Evolutionary conservation across 2,797 vertebrate genomes (phyloP).

Genomic region (Mareca strepera): DNA sequence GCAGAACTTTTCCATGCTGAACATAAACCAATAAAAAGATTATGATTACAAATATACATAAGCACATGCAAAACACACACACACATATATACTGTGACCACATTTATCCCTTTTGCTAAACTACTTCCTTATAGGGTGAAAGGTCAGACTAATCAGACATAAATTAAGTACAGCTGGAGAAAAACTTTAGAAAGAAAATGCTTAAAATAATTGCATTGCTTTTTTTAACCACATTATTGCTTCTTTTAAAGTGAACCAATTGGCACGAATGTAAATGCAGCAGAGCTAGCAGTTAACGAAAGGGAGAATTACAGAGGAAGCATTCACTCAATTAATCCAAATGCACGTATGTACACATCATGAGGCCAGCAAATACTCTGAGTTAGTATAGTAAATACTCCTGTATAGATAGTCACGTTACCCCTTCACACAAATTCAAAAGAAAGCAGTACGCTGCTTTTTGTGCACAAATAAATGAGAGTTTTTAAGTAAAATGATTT

Average conservation of each 20-base stretch:
- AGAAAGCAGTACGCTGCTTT: conserved; percentile 33
- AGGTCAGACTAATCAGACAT: conserved; percentile 78
- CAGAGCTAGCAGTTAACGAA: background rate
- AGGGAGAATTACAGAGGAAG: background rate
- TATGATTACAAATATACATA: background rate
- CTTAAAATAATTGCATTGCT: conserved; percentile 64
- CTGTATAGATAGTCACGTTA: background rate
- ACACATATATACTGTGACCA: conserved; percentile 30
- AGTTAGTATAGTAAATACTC: background rate
- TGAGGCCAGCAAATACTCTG: background rate
- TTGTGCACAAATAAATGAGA: conserved; percentile 28
- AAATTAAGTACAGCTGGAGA: conserved; percentile 79
- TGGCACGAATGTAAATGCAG: background rate
- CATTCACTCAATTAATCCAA: background rate
- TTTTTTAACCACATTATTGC: conserved; percentile 55
- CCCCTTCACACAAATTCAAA: background rate
- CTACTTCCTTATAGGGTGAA: conserved; percentile 77
- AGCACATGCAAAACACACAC: background rate
- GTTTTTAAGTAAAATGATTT: conserved; percentile 18
- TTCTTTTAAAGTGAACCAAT: conserved; percentile 1
- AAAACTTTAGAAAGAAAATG: conserved; percentile 63
- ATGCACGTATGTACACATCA: background rate
- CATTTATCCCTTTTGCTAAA: conserved; percentile 67
- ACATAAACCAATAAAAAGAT: conserved; percentile 52
- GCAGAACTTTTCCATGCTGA: conserved; percentile 4